phyloP scores from a whole-genome alignment of 1,140 invertebrate genomes.

The Nylanderia fulva region DNA sequence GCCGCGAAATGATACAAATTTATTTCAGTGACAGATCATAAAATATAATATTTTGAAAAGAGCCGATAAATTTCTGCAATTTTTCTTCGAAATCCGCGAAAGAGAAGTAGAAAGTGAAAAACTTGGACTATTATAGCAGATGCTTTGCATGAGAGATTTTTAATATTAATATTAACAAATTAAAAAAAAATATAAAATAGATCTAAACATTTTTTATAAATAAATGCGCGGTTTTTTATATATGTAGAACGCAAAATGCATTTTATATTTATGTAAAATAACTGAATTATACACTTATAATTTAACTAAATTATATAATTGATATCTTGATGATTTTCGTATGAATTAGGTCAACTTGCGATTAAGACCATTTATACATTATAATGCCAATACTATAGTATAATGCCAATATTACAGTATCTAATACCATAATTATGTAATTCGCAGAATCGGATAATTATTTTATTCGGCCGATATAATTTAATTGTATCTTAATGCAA shows the following conservation, averaged over 20 bases:
- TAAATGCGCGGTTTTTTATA: too few species aligned
- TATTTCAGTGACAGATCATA: background rate
- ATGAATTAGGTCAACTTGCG: conserved; percentile 26
- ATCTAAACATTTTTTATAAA: too few species aligned
- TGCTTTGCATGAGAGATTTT: background rate
- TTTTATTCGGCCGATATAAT: conserved; percentile 7
- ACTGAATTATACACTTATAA: too few species aligned
- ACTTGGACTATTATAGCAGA: background rate
- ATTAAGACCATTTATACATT: background rate
- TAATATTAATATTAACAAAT: too few species aligned
- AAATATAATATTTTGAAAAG: conserved; percentile 1
- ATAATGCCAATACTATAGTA: background rate
- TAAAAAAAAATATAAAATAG: too few species aligned
- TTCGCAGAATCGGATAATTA: conserved; percentile 18
- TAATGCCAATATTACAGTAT: conserved; percentile 37
- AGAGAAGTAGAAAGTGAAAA: too few species aligned
- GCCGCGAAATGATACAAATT: background rate
- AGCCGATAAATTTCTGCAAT: conserved; percentile 10
- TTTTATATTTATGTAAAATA: too few species aligned
- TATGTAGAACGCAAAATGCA: too few species aligned
- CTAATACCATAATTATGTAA: conserved; percentile 12
- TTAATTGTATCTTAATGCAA: background rate
- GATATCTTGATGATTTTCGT: background rate
- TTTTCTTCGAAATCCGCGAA: background rate
- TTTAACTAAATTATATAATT: too few species aligned